Evolutionary conservation across 2,888 invertebrate species (phyloP), one percentile per base, ranked within the genome.

Genomic region (Augiades crinisus): DNA sequence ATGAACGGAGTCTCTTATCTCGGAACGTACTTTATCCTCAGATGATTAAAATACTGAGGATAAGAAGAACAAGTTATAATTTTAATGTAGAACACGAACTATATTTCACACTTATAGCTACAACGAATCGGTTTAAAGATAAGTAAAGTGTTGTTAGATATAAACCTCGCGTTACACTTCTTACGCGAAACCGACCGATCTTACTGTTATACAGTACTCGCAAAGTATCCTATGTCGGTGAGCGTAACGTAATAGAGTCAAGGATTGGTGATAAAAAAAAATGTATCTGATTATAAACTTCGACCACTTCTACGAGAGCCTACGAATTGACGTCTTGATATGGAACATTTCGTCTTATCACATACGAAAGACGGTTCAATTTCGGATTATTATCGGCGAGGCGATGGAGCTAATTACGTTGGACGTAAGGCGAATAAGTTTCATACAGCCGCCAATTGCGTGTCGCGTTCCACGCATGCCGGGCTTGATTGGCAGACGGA

Each of bases 401-500:
- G 31, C 38, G 6, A 27, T 16, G 8, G 10, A 14, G 14, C 14
- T 14, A 30, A 19, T 31, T 31, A 44, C 5, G 31, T 34, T 24
- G 49, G 22, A 12, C n/a, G 41, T 40, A 33, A 40, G 31, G 22
- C 2, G 34, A 33, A 19, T 45, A 49, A 51, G 45, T 45, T 33
- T 45, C 22, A 45, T 45, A 30, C 63, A 33, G 61, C 59, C 61
- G 59, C 59, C 62, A 63, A 61, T 64, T 61, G 65, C 64, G 61
- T 63, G 67, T 65, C 67, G 68, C 76, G 70, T 78, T 77, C 78
- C 72, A 60, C 56, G 62, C 65, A 68, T 68, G 59, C 74, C 66
- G 59, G 57, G 56, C 69, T 62, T 72, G 71, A 77, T 80, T 76
- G 72, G 70, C 66, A 68, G 68, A 57, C 58, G 63, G 68, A 68